A percentile compares a stretch with the other conserved stretches of the same genome.
phyloP scores from a whole-genome alignment of 2,113 vertebrate genomes.

The Lagopus muta region DNA sequence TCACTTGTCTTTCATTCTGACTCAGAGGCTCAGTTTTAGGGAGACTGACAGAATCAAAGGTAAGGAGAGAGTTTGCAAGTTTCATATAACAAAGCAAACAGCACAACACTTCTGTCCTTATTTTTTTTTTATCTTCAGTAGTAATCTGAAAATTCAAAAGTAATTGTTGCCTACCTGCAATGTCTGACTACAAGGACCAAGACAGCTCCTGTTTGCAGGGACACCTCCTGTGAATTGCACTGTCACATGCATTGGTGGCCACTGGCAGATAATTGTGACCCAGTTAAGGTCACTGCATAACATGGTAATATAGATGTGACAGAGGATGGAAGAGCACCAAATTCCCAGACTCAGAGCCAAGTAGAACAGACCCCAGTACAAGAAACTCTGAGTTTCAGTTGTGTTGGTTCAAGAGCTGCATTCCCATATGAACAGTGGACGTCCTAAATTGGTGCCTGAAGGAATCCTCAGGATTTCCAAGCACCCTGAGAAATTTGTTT shows the following conservation, averaged over 20 bases:
- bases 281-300: background rate
- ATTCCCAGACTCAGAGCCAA: background rate
- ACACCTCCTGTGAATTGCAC: background rate
- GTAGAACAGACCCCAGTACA: background rate
- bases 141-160: background rate
- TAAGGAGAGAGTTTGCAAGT: background rate
- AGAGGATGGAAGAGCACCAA: background rate
- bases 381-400: background rate
- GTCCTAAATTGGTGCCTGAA: slow-evolving; percentile 8
- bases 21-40: background rate
- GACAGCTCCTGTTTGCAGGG: background rate
- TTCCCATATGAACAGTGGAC: background rate
- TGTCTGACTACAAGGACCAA: background rate
- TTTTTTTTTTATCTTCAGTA: background rate
- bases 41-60: background rate
- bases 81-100: background rate
- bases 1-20: background rate
- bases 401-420: background rate
- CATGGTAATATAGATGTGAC: background rate
- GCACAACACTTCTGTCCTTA: background rate
- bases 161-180: background rate
- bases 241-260: background rate
- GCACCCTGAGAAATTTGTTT: slow-evolving; percentile 16
- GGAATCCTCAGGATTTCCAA: slow-evolving; percentile 42
- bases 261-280: background rate